phyloP scores from a whole-genome alignment of 2,888 invertebrate species.

The Heliconius erato region DNA sequence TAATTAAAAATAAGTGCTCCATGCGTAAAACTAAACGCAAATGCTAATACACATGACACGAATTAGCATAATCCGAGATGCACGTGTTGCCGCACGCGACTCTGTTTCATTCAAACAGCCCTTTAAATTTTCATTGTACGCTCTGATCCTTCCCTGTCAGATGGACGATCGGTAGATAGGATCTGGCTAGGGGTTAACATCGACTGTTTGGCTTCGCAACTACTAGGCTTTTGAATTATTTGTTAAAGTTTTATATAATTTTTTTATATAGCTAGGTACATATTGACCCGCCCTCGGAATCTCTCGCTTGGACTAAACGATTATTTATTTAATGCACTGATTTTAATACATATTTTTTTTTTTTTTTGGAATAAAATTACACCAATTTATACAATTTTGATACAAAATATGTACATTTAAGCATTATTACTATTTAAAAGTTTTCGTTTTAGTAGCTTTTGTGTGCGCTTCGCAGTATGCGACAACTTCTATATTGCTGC shows the following conservation, averaged over 20 bases:
- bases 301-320: background rate
- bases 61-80: constrained; percentile 67
- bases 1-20: constrained; percentile 32
- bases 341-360: background rate
- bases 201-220: constrained; percentile 27
- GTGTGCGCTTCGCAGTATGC: background rate
- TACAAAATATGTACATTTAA: too few relatives aligned
- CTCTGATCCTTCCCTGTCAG: constrained; percentile 54
- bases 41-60: constrained; percentile 56
- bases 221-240: background rate
- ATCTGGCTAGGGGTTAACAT: constrained; percentile 52
- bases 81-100: constrained; percentile 63
- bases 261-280: background rate
- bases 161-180: constrained; percentile 58
- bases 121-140: constrained; percentile 56
- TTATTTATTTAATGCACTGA: background rate
- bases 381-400: background rate
- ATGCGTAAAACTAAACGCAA: constrained; percentile 36
- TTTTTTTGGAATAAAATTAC: background rate
- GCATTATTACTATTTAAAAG: too few relatives aligned
- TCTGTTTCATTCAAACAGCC: constrained; percentile 57
- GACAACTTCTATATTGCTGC: background rate
- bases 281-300: background rate
- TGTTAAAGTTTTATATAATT: background rate
- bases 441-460: too few relatives aligned